A percentile compares a stretch with the other conserved stretches of the same genome.
These are phyloP conservation scores for Drosophila cyrtoloma DNA, from an alignment of 2,888 invertebrate genomes.

Conservation along the genomic window DNA sequence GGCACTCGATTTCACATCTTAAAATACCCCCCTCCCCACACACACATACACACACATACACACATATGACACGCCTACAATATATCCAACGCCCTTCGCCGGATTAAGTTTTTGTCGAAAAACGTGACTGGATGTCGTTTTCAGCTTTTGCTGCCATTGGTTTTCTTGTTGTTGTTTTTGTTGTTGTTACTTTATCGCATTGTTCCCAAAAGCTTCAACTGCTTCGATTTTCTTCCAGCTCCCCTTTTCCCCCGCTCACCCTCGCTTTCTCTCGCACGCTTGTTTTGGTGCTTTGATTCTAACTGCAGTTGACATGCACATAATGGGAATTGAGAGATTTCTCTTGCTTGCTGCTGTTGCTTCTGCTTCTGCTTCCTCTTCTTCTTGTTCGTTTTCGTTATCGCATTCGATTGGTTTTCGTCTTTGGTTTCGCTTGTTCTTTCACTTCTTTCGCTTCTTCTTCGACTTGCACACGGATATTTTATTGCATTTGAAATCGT, in stretches of 20 bases:
- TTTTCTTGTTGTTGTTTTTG: slow-evolving; percentile 50
- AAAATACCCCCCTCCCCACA: slow-evolving; percentile 10
- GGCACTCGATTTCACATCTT: slow-evolving; percentile 76
- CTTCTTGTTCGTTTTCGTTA: slow-evolving; percentile 46
- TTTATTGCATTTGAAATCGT: slow-evolving; percentile 76
- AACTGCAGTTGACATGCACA: slow-evolving; percentile 82
- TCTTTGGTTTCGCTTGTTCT: slow-evolving; percentile 42
- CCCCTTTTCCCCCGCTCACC: neutral
- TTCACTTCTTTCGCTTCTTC: slow-evolving; percentile 16
- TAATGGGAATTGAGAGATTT: slow-evolving; percentile 81
- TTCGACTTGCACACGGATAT: slow-evolving; percentile 51
- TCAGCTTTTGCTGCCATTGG: slow-evolving; percentile 60
- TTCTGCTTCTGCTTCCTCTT: slow-evolving; percentile 5
- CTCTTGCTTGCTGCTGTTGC: slow-evolving; percentile 42
- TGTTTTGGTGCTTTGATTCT: slow-evolving; percentile 74
- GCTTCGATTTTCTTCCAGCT: neutral
- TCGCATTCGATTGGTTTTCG: slow-evolving; percentile 70
- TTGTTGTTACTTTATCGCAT: slow-evolving; percentile 66
- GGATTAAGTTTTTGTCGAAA: slow-evolving; percentile 79
- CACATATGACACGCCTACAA: neutral
- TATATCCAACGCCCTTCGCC: slow-evolving; percentile 35
- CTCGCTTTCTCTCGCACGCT: slow-evolving; percentile 1
- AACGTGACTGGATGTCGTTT: slow-evolving; percentile 82
- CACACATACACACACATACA: slow-evolving; percentile 5
- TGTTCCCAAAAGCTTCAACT: slow-evolving; percentile 59